Percentiles rank a stretch among this genome's conserved stretches.
Evolutionary conservation across 64 coral and sea anemone genomes (phyloP).

Genomic region (Trachythela sp.): DNA sequence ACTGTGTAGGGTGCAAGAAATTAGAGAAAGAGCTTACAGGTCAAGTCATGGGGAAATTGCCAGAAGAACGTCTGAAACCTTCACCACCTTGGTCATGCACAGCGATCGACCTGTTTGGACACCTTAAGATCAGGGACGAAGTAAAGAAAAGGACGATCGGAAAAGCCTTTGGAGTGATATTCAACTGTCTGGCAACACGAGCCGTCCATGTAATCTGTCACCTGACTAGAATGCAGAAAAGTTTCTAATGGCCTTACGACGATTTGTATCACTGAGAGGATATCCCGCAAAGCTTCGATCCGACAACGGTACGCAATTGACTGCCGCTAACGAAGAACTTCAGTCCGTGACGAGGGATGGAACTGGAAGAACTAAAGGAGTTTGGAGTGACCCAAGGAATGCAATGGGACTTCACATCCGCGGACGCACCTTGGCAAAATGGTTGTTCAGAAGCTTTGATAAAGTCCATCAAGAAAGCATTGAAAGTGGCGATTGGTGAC

Average conservation of each 20-base stretch:
- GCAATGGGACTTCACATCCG: constrained; percentile 44
- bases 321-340: constrained; percentile 43
- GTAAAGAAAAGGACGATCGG: constrained; percentile 45
- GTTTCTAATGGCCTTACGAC: constrained; percentile 41
- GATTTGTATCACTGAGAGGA: constrained; percentile 49
- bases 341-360: constrained; percentile 19
- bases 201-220: no score
- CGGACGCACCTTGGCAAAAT: constrained; percentile 59
- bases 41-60: constrained; percentile 43
- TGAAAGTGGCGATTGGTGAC: no score
- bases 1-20: constrained; percentile 36
- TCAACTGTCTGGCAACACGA: constrained; percentile 43
- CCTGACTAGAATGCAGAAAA: constrained; percentile 49
- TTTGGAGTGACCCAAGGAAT: constrained; percentile 40
- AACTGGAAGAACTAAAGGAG: constrained; percentile 21
- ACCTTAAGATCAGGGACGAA: constrained; percentile 42
- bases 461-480: constrained; percentile 48
- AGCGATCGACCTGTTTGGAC: constrained; percentile 47
- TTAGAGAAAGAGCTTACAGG: constrained; percentile 23
- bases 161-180: constrained; percentile 45
- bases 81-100: constrained; percentile 43
- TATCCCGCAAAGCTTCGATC: constrained; percentile 49
- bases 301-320: constrained; percentile 49
- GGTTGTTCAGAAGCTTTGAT: constrained; percentile 41
- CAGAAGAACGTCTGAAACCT: constrained; percentile 33